Base-by-base conservation (phyloP, 2,888 invertebrate species). In the Chalcosyrphus nemorum region DNA sequence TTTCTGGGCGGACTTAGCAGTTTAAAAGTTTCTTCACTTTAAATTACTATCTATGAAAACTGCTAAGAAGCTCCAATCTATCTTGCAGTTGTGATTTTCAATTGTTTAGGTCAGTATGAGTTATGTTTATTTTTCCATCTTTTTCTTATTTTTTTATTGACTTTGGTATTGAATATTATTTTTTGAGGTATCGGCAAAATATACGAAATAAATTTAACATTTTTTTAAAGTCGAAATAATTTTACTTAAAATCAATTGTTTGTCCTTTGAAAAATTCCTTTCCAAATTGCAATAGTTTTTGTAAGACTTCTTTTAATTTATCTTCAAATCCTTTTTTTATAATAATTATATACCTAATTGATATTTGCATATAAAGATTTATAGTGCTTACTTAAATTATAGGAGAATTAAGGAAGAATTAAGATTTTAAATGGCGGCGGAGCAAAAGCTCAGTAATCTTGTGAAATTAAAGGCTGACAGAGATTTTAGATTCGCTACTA, bases 351-450 rank as follows among this genome's bases (percentile, higher is more conserved):
- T 47, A 24, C 19, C 9, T 52, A 47, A 47, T 21, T 47, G n/a
- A 29, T 29, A 11, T 52, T 52, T 52, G 52, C 52, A 24, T 50
- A 24, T 52, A 27, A 29, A 7, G 24, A 21, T 9, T 35, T 47
- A 32, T 47, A 35, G 13, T 47, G 47, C 19, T 35, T 35, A 19
- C 17, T 56, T 56, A 19, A 35, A 35, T 19, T 35, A 29, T 13
- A 52, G 29, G 6, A 11, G 29, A 52, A 15, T 43, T 59, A 41
- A 59, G 59, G 59, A 59, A 59, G 41, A 59, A 41, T 24, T 41
- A 27, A 24, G 43, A 43, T 27, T 59, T 15, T 5, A 41, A 41
- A 27, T 43, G 24, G 4, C 3, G 17, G 13, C 1, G 5, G 38
- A n/a, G 38, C 13, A 38, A 13, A 13, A 47, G 47, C 21, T 21